phyloP scores from a whole-genome alignment of 2,797 vertebrate species.

The Decapterus maruadsi region DNA sequence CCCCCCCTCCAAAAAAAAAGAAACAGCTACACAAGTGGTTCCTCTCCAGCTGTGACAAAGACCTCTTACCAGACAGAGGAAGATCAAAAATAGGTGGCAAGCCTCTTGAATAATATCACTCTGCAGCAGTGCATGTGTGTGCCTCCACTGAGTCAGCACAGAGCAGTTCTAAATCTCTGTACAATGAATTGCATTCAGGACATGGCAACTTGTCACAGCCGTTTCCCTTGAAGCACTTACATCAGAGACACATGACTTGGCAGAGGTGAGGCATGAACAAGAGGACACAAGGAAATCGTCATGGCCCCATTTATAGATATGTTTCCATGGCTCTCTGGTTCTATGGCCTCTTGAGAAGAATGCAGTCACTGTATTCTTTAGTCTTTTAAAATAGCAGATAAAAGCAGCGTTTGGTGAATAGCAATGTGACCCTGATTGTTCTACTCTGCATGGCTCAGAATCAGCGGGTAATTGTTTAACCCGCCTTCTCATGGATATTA shows the following conservation, averaged over 20 bases:
- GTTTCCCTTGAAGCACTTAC: conserved; percentile 29
- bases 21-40: conserved; percentile 10
- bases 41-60: conserved; percentile 52
- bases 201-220: conserved; percentile 6
- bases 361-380: conserved; percentile 26
- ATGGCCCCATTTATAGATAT: conserved; percentile 49
- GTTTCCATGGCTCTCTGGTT: conserved; percentile 63
- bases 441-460: conserved; percentile 18
- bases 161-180: conserved; percentile 21
- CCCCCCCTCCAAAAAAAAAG: too few relatives aligned
- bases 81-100: conserved; percentile 41
- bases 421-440: conserved; percentile 57
- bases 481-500: too few relatives aligned
- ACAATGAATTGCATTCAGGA: conserved; percentile 10
- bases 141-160: conserved; percentile 34
- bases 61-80: conserved; percentile 23
- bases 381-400: conserved; percentile 34
- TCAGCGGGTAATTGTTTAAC: conserved; percentile 40
- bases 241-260: conserved; percentile 35
- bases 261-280: conserved; percentile 30
- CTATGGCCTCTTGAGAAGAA: conserved; percentile 64
- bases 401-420: conserved; percentile 15
- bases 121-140: conserved; percentile 22
- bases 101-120: conserved; percentile 49
- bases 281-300: conserved; percentile 29